Percentiles rank a stretch among this genome's conserved stretches.
Evolutionary conservation across 2,797 vertebrate genomes (phyloP).

Genomic region (Lepus townsendii): DNA sequence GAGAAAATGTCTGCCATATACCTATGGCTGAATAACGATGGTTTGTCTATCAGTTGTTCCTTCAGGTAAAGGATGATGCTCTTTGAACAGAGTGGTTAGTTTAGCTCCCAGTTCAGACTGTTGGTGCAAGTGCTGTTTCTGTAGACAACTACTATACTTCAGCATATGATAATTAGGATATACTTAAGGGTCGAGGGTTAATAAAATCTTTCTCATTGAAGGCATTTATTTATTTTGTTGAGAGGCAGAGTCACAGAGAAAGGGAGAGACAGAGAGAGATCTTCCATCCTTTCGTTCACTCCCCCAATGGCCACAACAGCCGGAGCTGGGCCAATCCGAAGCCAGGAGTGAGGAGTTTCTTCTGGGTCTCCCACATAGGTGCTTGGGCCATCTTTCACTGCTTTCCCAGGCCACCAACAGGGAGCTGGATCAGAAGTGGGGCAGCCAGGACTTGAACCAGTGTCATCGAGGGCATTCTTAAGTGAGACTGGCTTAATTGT

Average conservation of each 20-base stretch:
- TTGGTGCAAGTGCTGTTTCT: background rate
- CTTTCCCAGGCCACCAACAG: no score
- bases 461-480: background rate
- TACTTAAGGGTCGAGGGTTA: background rate
- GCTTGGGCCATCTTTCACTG: no score
- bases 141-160: background rate
- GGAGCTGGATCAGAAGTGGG: no score
- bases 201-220: background rate
- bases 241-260: no score
- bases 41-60: conserved; percentile 37
- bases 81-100: background rate
- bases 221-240: background rate
- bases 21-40: conserved; percentile 14
- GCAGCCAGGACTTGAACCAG: no score
- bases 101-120: background rate
- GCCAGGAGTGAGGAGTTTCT: no score
- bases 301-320: no score
- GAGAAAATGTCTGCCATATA: conserved; percentile 34
- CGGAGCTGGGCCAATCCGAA: no score
- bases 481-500: conserved; percentile 14
- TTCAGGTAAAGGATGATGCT: conserved; percentile 35
- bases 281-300: no score
- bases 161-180: background rate
- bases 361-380: no score
- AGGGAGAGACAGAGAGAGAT: no score